Conservation (phyloP, 2,797 vertebrate species). For the Mallotus villosus region DNA sequence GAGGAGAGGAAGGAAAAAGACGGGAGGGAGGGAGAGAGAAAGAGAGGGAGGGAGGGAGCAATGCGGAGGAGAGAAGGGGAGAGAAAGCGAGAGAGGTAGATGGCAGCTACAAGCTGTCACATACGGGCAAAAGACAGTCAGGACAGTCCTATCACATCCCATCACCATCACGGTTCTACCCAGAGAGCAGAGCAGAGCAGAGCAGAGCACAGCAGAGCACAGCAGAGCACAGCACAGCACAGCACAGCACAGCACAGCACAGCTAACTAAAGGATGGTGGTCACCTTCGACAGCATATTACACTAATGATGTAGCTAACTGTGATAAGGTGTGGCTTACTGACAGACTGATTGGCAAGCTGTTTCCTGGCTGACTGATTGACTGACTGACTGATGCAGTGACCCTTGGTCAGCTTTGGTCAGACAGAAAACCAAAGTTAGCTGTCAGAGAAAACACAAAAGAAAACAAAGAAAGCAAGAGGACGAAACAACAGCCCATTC, state of each 20-base stretch:
- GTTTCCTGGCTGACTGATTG: constrained; percentile 13
- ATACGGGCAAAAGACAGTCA: constrained; percentile 61
- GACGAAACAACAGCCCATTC: constrained; percentile 49
- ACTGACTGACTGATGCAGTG: not conserved
- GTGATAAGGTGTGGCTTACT: no score
- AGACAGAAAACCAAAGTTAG: not conserved
- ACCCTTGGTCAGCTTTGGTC: not conserved
- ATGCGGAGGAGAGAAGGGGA: not conserved
- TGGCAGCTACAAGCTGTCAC: constrained; percentile 58
- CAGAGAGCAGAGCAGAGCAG: not conserved
- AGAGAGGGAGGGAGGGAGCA: constrained; percentile 28
- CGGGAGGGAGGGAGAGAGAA: constrained; percentile 13
- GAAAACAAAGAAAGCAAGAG: constrained; percentile 45
- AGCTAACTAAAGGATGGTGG: no score
- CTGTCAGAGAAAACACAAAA: constrained; percentile 24
- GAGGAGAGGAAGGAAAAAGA: no score
- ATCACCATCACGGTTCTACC: constrained; percentile 65
- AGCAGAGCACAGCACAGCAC: constrained; percentile 26
- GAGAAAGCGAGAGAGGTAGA: constrained; percentile 38
- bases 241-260: no score
- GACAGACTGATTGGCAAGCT: no score
- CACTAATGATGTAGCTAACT: no score
- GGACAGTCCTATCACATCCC: constrained; percentile 60
- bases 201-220: no score
- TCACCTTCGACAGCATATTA: no score